These are phyloP conservation scores for Pseudochromis fuscus DNA, from an alignment of 2,797 vertebrate species.

Conservation along the genomic window DNA sequence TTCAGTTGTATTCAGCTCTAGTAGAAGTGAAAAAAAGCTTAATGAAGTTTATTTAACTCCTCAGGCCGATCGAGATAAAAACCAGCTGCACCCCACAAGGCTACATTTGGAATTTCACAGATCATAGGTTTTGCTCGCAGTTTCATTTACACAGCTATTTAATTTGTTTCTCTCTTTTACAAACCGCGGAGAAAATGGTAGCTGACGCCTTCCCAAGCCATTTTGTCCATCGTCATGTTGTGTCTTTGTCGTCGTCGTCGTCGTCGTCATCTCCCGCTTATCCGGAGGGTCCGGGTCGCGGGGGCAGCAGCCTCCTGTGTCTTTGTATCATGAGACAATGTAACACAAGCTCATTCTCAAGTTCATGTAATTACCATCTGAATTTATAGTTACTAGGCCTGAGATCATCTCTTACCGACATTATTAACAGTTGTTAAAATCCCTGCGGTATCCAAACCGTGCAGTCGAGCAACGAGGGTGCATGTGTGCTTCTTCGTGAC, in stretches of 20 bases:
- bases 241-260: too few species aligned
- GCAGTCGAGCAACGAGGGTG: conserved; percentile 22
- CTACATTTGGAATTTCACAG: conserved; percentile 78
- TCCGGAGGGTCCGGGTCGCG: too few species aligned
- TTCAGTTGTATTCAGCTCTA: conserved; percentile 61
- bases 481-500: conserved; percentile 16
- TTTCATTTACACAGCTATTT: conserved; percentile 72
- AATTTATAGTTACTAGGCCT: conserved; percentile 35
- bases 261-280: too few species aligned
- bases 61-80: conserved; percentile 88
- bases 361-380: conserved; percentile 47
- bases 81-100: conserved; percentile 84
- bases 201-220: conserved; percentile 55
- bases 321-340: conserved; percentile 12
- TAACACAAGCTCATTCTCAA: conserved; percentile 42
- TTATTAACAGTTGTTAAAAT: conserved; percentile 37
- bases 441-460: conserved; percentile 46
- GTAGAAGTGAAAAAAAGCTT: conserved; percentile 84
- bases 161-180: conserved; percentile 67
- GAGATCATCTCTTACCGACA: conserved; percentile 25
- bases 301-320: too few species aligned
- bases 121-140: conserved; percentile 71
- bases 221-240: conserved; percentile 35
- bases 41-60: conserved; percentile 86
- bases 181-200: conserved; percentile 57